Evolutionary conservation across 37 sponge, comb jelly and placozoan genomes (phyloP), one percentile per base, ranked within the genome.

Genomic region (Halichondria panicea): DNA sequence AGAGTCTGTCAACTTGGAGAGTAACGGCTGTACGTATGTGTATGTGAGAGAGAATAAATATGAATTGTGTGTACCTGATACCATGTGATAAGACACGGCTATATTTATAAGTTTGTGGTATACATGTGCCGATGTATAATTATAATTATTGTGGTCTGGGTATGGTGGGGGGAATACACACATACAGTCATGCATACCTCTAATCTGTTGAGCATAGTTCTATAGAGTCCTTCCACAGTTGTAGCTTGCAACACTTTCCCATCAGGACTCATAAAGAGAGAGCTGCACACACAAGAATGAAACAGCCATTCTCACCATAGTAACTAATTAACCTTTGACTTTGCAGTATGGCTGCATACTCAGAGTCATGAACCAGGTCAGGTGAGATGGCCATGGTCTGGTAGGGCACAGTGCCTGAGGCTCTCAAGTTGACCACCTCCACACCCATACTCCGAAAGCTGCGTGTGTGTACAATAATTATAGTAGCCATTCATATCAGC

Each of bases 401-500:
- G 66, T 85, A 85, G 22, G 79, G 86, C 11, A 72, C 44, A 28
- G 67, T 19, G 25, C 77, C 63, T 30, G 88, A 46, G 18, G 61
- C 63, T 4, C 55, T 50, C 22, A 87, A 56, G 45, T 75, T 87
- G 42, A 69, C 36, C 43, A 87, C 31, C 35, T 75, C 71, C 34
- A 81, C 63, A 59, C 22, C 13, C 28, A 75, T 48, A 24, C 31
- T 21, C 36, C 67, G 56, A 1, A 41, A 59, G 55, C n/a, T 42
- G 18, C 70, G n/a, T 70, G 57, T 9, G 19, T 52, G n/a, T 3
- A n/a, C n/a, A n/a, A n/a, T n/a, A n/a, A n/a, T n/a, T n/a, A n/a
- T n/a, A n/a, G n/a, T n/a, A n/a, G n/a, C n/a, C n/a, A n/a, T n/a
- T n/a, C n/a, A n/a, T n/a, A n/a, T n/a, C n/a, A n/a, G n/a, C n/a